Evolutionary conservation across 2,888 invertebrate genomes (phyloP), one percentile per base, ranked within the genome.

Genomic region (Tetragnatha montana): DNA sequence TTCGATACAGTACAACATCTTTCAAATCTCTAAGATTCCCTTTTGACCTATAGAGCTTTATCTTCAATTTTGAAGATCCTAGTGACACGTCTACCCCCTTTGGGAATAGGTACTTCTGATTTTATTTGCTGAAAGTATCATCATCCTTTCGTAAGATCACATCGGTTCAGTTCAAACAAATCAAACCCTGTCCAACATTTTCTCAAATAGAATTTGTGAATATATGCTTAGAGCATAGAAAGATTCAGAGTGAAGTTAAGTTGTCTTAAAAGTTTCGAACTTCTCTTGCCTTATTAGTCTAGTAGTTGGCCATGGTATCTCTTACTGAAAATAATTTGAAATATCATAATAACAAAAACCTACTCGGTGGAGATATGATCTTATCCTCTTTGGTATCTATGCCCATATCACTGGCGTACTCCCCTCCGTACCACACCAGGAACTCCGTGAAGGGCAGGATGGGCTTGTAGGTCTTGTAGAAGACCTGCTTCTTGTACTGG

Each of bases 401-500:
- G 7, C 93, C 93, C 51, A 94, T 92, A 70, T 93, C 93, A 51
- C 92, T 92, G 0, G 93, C 94, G 92, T 93, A 94, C 22, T 92
- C 92, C 51, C 93, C 92, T 4, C 94, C 94, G 91, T 94, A 94
- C 92, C 93, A 94, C 0, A 94, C 94, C 70, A 94, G 92, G 71
- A 94, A 92, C 91, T 94, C 94, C 68, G 93, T 92, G 8, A 93
- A 92, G 6, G 92, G 91, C 69, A 90, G 19, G 60, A 94, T 93
- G 6, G 92, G 92, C 69, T 92, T 92, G 74, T 92, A 92, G 0
- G 93, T 94, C 82, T 94, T 93, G 93, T 95, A 95, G 91, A 94
- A 95, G 4, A 95, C 93, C 74, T 94, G 92, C 0, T 95, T 95
- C 70, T 93, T 93, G 92, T 94, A 95, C 92, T 95, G 95, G 92